Conservation (phyloP, 1,140 invertebrate species). For the Musca domestica region DNA sequence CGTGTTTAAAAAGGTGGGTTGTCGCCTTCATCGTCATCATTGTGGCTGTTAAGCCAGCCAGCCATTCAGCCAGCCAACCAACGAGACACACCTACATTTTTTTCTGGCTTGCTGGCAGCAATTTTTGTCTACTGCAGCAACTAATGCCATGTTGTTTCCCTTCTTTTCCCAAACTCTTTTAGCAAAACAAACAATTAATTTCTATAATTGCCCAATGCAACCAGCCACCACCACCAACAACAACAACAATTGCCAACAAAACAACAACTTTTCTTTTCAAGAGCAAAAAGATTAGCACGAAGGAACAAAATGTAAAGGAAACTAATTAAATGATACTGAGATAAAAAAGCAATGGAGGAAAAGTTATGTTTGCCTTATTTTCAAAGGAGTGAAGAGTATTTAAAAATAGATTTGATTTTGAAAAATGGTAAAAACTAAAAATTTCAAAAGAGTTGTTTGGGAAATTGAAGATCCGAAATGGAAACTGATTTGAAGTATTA, state of each 20-base stretch:
- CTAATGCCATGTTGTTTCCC: not conserved
- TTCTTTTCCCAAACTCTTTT: not conserved
- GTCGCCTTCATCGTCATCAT: too few species aligned
- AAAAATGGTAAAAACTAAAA: too few species aligned
- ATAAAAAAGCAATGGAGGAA: too few species aligned
- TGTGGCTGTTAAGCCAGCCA: not conserved
- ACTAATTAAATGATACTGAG: not conserved
- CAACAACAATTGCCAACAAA: not conserved
- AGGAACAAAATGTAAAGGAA: not conserved
- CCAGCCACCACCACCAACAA: constrained; percentile 2
- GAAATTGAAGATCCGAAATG: too few species aligned
- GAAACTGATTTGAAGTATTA: too few species aligned
- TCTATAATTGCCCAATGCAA: constrained; percentile 4
- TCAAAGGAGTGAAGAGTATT: too few species aligned
- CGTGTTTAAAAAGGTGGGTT: constrained; percentile 19
- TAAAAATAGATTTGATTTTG: too few species aligned
- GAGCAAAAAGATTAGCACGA: not conserved
- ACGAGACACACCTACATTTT: constrained; percentile 12
- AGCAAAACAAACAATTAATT: constrained; percentile 14
- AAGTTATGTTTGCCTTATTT: too few species aligned
- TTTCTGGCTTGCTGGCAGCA: too few species aligned
- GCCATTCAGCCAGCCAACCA: not conserved
- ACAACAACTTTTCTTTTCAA: not conserved
- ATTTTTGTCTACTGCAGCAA: too few species aligned
- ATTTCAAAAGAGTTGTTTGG: too few species aligned